phyloP scores from a whole-genome alignment of 2,888 invertebrate species.

The Druceiella hillmani region DNA sequence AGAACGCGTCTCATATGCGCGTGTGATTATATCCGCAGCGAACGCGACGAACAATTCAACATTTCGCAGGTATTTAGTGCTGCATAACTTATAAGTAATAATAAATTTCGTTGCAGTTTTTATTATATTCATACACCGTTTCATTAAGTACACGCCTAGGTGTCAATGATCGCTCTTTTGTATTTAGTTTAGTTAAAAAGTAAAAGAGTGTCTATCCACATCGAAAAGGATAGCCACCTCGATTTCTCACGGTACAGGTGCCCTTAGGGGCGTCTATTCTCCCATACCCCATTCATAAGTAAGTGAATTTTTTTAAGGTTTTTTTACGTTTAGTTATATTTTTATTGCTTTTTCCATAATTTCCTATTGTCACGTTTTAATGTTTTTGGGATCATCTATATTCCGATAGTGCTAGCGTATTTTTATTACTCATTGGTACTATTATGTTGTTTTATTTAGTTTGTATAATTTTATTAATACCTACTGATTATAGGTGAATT shows the following conservation, averaged over 20 bases:
- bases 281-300: too few species aligned
- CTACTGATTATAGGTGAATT: too few species aligned
- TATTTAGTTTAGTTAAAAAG: conserved; percentile 17
- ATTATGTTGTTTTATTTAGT: too few species aligned
- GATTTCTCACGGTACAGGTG: conserved; percentile 17
- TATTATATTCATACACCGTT: conserved; percentile 16
- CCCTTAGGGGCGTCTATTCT: conserved; percentile 17
- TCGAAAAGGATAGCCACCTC: conserved; percentile 17
- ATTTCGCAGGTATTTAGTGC: conserved; percentile 12
- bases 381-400: too few species aligned
- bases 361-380: too few species aligned
- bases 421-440: too few species aligned
- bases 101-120: conserved; percentile 14
- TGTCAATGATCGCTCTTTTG: conserved; percentile 16
- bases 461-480: too few species aligned
- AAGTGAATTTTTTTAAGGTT: too few species aligned
- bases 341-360: too few species aligned
- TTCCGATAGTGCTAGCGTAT: too few species aligned
- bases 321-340: too few species aligned
- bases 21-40: conserved; percentile 12
- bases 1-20: conserved; percentile 11
- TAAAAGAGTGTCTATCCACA: conserved; percentile 19
- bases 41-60: conserved; percentile 18
- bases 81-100: conserved; percentile 17
- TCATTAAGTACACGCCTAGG: conserved; percentile 13